These are phyloP conservation scores for Aphelenchoides besseyi DNA, from an alignment of 1,140 invertebrate species.

Conservation along the genomic window DNA sequence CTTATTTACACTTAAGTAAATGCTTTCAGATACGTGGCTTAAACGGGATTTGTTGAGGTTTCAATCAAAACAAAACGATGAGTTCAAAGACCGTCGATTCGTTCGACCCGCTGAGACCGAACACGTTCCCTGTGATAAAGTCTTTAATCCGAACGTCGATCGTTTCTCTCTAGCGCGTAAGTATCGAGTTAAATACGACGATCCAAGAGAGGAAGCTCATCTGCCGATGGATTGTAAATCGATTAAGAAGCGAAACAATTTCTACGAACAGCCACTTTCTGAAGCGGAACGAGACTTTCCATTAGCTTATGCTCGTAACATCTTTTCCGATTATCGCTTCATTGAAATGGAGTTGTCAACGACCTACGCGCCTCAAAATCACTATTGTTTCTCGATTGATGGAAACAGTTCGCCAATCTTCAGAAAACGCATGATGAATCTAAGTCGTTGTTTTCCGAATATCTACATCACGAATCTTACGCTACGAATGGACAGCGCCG, in stretches of 20 bases:
- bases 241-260: background rate
- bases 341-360: constrained; percentile 35
- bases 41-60: no score
- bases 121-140: background rate
- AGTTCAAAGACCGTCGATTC: background rate
- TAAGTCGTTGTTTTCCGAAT: constrained; percentile 37
- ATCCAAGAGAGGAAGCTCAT: background rate
- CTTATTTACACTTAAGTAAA: no score
- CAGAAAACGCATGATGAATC: constrained; percentile 22
- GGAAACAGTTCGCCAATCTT: constrained; percentile 24
- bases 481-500: constrained; percentile 25
- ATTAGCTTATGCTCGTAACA: background rate
- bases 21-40: no score
- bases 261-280: background rate
- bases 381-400: constrained; percentile 39
- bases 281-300: constrained; percentile 6
- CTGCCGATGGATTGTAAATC: constrained; percentile 1
- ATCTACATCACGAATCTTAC: constrained; percentile 19
- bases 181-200: background rate
- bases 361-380: constrained; percentile 37
- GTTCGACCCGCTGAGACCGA: background rate
- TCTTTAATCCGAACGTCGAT: background rate
- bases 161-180: background rate
- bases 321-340: constrained; percentile 33
- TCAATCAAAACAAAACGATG: no score